These are phyloP conservation scores for Sepiola atlantica DNA, from an alignment of 2,888 invertebrate species.

Conservation along the genomic window DNA sequence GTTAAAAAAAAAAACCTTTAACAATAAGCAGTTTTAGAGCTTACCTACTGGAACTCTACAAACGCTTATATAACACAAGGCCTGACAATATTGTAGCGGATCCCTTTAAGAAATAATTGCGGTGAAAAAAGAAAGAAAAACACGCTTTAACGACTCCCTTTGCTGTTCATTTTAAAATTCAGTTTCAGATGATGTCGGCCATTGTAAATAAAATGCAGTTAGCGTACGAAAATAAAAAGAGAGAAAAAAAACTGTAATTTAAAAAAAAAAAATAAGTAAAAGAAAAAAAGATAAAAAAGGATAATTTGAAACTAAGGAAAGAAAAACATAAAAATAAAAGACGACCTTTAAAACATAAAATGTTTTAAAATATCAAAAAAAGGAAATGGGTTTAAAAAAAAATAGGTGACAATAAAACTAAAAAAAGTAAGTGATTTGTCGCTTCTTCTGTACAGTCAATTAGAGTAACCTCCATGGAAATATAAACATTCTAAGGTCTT, in stretches of 20 bases:
- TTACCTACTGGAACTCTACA: background rate
- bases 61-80: background rate
- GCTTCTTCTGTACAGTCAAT: background rate
- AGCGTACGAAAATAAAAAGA: background rate
- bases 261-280: background rate
- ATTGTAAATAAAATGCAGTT: background rate
- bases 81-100: background rate
- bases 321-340: background rate
- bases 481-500: background rate
- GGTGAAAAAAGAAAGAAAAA: background rate
- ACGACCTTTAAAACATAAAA: background rate
- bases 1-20: too few species aligned
- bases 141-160: background rate
- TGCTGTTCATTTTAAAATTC: background rate
- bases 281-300: background rate
- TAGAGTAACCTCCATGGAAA: conserved; percentile 7
- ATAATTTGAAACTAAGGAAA: background rate
- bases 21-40: background rate
- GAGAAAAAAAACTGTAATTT: background rate
- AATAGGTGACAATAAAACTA: background rate
- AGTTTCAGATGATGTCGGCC: background rate
- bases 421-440: background rate
- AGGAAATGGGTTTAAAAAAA: background rate
- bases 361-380: background rate
- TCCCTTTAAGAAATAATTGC: background rate